phyloP scores from a whole-genome alignment of 2,113 vertebrate species.

The Lamprotornis superbus region DNA sequence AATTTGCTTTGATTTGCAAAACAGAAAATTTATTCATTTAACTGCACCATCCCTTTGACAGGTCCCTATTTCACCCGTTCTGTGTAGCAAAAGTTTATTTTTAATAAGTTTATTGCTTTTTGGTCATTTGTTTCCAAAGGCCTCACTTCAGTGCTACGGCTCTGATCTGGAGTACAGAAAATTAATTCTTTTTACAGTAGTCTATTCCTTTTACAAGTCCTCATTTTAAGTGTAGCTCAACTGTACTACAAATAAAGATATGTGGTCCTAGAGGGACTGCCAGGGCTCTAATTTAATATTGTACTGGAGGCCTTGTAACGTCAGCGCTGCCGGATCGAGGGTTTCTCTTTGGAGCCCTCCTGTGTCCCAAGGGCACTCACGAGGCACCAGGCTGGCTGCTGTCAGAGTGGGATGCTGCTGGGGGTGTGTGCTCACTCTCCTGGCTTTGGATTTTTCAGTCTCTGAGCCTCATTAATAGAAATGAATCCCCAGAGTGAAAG shows the following conservation, averaged over 20 bases:
- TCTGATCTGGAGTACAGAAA: conserved; percentile 21
- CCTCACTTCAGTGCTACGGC: not conserved
- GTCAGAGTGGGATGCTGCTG: not conserved
- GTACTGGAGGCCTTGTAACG: not conserved
- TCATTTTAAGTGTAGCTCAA: conserved; percentile 25
- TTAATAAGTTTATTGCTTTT: conserved; percentile 43
- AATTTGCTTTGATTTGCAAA: conserved; percentile 3
- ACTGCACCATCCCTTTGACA: not conserved
- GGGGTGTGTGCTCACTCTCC: not conserved
- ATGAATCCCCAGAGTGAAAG: not conserved
- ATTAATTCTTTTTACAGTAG: conserved; percentile 42
- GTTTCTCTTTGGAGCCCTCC: not conserved
- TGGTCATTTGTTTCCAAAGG: not conserved
- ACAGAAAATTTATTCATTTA: not conserved
- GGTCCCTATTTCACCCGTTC: conserved; percentile 21
- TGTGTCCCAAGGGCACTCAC: not conserved
- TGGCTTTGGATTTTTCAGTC: not conserved
- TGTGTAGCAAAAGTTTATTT: conserved; percentile 30
- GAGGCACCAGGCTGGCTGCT: not conserved
- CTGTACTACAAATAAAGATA: conserved; percentile 14
- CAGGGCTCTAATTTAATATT: conserved; percentile 15
- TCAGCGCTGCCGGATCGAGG: accelerated
- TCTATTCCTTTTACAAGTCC: conserved; percentile 6
- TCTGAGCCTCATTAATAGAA: not conserved
- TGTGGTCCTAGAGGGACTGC: not conserved